These are phyloP conservation scores for Frankliniella fusca DNA, from an alignment of 2,888 invertebrate genomes.

Conservation along the genomic window DNA sequence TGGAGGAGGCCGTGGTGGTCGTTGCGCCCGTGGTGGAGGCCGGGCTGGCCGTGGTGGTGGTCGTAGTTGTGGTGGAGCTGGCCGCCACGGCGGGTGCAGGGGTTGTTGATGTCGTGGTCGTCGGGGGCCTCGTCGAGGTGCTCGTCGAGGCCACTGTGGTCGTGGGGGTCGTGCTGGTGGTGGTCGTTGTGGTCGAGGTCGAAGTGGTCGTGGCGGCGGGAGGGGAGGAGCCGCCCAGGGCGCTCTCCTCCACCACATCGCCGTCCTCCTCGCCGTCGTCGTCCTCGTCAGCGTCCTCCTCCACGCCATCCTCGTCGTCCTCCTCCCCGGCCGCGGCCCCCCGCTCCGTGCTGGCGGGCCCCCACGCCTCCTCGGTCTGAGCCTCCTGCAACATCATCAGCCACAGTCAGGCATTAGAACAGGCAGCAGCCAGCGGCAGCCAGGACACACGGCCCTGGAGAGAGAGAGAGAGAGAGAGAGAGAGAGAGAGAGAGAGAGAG, in stretches of 20 bases:
- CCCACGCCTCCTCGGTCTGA: background rate
- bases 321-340: background rate
- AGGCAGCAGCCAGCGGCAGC: background rate
- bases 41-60: background rate
- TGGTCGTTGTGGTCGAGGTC: background rate
- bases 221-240: background rate
- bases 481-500: background rate
- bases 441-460: background rate
- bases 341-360: background rate
- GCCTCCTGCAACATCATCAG: background rate
- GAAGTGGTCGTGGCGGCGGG: background rate
- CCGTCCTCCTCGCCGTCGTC: background rate
- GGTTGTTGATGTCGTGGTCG: background rate
- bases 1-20: background rate
- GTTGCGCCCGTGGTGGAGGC: background rate
- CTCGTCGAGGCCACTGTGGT: background rate
- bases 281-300: background rate
- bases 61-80: background rate
- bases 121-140: background rate
- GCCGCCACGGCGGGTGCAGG: background rate
- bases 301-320: background rate
- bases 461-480: background rate
- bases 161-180: background rate
- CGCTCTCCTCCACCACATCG: background rate
- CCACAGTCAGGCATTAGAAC: background rate